These are phyloP conservation scores for Apotomis betuletana DNA, from an alignment of 2,888 invertebrate genomes.

Conservation along the genomic window DNA sequence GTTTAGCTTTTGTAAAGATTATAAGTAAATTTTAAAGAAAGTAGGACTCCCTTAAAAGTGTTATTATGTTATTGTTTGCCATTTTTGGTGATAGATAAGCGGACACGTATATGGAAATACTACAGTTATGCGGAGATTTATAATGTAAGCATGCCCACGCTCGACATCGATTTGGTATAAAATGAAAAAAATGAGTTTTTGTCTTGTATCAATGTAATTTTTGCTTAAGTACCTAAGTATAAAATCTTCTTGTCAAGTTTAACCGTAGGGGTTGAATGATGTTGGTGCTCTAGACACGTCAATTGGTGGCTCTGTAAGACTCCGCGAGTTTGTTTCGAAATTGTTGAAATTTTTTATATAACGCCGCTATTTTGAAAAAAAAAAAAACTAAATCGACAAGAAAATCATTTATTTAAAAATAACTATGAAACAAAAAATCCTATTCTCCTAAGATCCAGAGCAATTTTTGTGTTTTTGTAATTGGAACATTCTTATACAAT, in stretches of 20 bases:
- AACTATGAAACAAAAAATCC: no score
- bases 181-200: neutral
- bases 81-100: constrained; percentile 14
- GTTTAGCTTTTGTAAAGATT: neutral
- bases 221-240: neutral
- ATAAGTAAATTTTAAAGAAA: neutral
- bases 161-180: constrained; percentile 3
- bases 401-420: no score
- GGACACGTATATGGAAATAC: constrained; percentile 5
- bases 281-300: no score
- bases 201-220: neutral
- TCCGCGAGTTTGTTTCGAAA: no score
- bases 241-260: neutral
- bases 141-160: neutral
- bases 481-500: no score
- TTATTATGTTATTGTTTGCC: constrained; percentile 25
- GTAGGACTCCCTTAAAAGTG: neutral
- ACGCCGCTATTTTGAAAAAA: no score
- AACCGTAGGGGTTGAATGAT: no score
- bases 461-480: no score
- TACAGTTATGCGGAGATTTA: constrained; percentile 10
- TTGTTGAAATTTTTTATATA: no score
- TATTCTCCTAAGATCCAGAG: no score
- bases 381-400: no score
- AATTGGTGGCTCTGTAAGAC: no score